Conservation (phyloP, 2,888 invertebrate species). For the Dasypogon diadema region DNA sequence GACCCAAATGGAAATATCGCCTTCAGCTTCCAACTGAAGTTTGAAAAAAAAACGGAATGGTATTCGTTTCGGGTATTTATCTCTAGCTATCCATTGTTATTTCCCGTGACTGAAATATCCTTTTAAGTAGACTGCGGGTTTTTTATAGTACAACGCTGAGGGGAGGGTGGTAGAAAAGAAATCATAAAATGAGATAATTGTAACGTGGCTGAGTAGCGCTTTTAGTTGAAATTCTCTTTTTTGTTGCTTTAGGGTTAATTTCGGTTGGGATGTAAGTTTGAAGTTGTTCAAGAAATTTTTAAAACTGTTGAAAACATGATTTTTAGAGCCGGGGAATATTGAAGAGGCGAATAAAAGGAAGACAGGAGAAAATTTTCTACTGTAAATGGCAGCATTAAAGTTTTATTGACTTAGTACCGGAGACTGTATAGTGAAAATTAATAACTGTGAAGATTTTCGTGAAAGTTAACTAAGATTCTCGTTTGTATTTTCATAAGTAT, state of each 20-base stretch:
- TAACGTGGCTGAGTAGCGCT: slow-evolving; percentile 7
- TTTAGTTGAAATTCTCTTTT: slow-evolving; percentile 6
- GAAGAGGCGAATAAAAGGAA: too few species aligned
- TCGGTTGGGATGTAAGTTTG: too few species aligned
- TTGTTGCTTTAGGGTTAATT: slow-evolving; percentile 22
- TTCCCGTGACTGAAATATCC: background rate
- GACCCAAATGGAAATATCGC: background rate
- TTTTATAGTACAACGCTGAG: background rate
- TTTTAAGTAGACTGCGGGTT: background rate
- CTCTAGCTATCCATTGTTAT: slow-evolving; percentile 16
- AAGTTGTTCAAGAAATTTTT: too few species aligned
- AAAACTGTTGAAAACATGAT: too few species aligned
- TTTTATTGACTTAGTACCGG: too few species aligned
- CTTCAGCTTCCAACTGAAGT: background rate
- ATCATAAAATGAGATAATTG: slow-evolving; percentile 29
- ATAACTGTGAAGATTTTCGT: too few species aligned
- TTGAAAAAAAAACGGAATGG: slow-evolving; percentile 19
- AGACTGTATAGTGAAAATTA: too few species aligned
- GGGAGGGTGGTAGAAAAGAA: background rate
- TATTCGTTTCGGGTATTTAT: slow-evolving; percentile 19
- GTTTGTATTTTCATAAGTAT: too few species aligned
- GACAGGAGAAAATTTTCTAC: too few species aligned
- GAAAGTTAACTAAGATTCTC: too few species aligned
- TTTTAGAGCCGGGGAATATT: too few species aligned
- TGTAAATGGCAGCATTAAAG: too few species aligned